These are phyloP conservation scores for Diprion similis DNA, from an alignment of 1,140 invertebrate genomes.

Conservation along the genomic window DNA sequence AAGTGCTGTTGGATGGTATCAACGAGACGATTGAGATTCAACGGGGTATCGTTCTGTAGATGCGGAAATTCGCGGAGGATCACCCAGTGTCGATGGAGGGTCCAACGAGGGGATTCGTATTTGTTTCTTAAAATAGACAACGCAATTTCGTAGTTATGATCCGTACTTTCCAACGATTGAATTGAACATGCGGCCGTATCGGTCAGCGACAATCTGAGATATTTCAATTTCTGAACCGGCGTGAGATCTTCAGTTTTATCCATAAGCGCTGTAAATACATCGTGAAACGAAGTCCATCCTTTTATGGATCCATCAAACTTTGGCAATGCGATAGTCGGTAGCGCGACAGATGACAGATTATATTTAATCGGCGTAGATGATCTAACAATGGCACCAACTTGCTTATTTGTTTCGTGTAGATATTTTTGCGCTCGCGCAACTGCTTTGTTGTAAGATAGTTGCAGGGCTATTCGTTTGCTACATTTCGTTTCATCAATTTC, in stretches of 20 bases:
- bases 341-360: no score
- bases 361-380: no score
- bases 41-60: slow-evolving; percentile 30
- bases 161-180: slow-evolving; percentile 39
- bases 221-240: slow-evolving; percentile 42
- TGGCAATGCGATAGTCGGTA: no score
- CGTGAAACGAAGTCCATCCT: slow-evolving; percentile 42
- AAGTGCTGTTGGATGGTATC: slow-evolving; percentile 31
- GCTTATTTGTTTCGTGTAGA: not conserved
- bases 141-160: slow-evolving; percentile 47
- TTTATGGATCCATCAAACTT: slow-evolving; percentile 39
- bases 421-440: not conserved
- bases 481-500: slow-evolving; percentile 11
- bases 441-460: not conserved
- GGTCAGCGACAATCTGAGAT: slow-evolving; percentile 38
- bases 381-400: no score
- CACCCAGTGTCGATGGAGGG: slow-evolving; percentile 45
- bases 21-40: slow-evolving; percentile 24
- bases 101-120: slow-evolving; percentile 48
- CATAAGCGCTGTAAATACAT: slow-evolving; percentile 41
- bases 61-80: slow-evolving; percentile 29
- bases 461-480: not conserved
- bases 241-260: slow-evolving; percentile 34
- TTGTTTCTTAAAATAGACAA: slow-evolving; percentile 45
- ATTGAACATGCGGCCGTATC: slow-evolving; percentile 42